These are phyloP conservation scores for Drosophila prolongata DNA, from an alignment of 2,888 invertebrate genomes.

Conservation along the genomic window DNA sequence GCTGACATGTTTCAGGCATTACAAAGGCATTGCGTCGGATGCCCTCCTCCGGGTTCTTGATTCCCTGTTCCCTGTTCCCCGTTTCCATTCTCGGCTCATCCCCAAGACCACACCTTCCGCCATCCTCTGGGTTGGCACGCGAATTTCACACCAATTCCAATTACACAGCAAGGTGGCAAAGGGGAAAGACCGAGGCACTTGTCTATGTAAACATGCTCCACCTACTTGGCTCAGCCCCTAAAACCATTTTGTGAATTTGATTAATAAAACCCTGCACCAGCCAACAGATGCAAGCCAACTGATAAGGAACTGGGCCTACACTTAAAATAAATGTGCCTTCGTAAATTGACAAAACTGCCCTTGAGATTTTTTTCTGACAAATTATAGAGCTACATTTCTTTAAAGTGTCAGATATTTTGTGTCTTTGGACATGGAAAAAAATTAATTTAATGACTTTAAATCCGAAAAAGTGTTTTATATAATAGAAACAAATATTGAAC, in stretches of 20 bases:
- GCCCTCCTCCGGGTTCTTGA: constrained; percentile 8
- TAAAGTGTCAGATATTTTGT: no score
- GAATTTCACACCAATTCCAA: constrained; percentile 80
- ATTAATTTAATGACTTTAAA: no score
- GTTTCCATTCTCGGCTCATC: constrained; percentile 10
- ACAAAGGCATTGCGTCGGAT: constrained; percentile 66
- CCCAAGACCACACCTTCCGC: constrained; percentile 39
- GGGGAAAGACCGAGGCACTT: constrained; percentile 48
- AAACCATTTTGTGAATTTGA: constrained; percentile 81
- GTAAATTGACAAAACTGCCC: no score
- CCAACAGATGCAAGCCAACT: constrained; percentile 71
- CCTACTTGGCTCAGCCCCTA: constrained; percentile 75
- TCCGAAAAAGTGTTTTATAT: no score
- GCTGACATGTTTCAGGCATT: constrained; percentile 82
- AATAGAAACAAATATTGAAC: no score
- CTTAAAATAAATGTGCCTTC: no score
- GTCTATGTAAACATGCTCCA: constrained; percentile 79
- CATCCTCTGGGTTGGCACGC: constrained; percentile 61
- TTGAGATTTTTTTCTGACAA: no score
- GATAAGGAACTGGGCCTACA: constrained; percentile 64
- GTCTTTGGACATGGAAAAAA: no score
- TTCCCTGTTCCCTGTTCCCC: constrained; percentile 8
- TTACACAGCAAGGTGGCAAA: constrained; percentile 51
- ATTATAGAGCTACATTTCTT: no score
- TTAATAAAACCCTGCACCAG: constrained; percentile 83